Conservation (phyloP, 2,113 vertebrate genomes). For the Dolichallabes microphthalmus region DNA sequence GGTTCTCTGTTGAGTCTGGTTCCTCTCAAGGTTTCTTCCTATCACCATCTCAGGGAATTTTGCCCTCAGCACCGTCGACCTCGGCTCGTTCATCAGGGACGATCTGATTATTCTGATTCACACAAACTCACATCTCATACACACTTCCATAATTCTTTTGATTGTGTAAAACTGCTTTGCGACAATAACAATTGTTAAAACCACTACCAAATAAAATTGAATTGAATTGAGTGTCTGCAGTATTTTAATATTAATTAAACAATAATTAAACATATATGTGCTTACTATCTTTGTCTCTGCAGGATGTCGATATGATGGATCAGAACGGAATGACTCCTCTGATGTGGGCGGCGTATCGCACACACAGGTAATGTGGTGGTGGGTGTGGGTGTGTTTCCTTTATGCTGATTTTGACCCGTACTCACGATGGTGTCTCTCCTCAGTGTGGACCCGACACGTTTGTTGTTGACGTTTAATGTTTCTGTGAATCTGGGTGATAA, state of each 20-base stretch:
- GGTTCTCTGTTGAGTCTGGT: too few relatives aligned
- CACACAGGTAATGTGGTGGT: constrained; percentile 78
- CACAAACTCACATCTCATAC: too few relatives aligned
- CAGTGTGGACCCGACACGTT: constrained; percentile 95
- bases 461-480: constrained; percentile 97
- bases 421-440: background rate
- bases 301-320: constrained; percentile 99
- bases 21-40: too few relatives aligned
- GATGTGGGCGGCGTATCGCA: constrained; percentile 99
- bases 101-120: too few relatives aligned
- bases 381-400: background rate
- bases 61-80: too few relatives aligned
- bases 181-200: too few relatives aligned
- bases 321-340: constrained; percentile 99
- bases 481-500: constrained; percentile 98
- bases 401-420: background rate
- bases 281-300: background rate
- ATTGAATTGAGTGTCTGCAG: background rate
- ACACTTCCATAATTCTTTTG: too few relatives aligned
- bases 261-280: background rate
- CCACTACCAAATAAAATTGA: too few relatives aligned
- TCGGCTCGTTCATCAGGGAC: too few relatives aligned
- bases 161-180: too few relatives aligned
- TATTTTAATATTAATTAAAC: too few relatives aligned
- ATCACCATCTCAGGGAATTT: too few relatives aligned